Conservation (phyloP, 2,888 invertebrate genomes). For the Neoaliturus tenellus region DNA sequence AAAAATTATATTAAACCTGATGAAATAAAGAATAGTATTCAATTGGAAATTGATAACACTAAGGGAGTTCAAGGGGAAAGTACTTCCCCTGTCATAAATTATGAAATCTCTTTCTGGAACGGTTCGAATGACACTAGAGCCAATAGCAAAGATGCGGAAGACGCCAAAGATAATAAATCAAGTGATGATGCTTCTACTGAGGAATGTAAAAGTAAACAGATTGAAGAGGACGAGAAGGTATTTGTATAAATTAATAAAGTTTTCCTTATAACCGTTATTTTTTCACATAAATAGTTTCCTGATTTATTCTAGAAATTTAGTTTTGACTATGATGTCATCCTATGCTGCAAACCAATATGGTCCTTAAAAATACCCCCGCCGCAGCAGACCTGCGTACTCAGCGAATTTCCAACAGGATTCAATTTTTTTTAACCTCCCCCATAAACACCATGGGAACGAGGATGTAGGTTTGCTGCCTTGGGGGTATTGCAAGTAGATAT, state of each 20-base stretch:
- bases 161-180: neutral
- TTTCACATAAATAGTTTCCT: neutral
- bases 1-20: neutral
- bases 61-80: neutral
- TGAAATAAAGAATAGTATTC: neutral
- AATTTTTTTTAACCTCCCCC: no score
- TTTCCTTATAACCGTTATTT: neutral
- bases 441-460: no score
- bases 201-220: neutral
- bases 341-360: neutral
- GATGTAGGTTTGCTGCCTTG: no score
- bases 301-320: neutral
- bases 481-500: no score
- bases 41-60: neutral
- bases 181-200: neutral
- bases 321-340: neutral
- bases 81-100: neutral
- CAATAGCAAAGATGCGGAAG: neutral
- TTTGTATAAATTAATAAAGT: neutral
- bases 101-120: neutral
- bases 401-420: neutral
- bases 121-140: neutral
- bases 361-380: no score
- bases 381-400: no score
- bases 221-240: slow-evolving; percentile 35